Evolutionary conservation across 2,888 invertebrate genomes (phyloP), one percentile per base, ranked within the genome.

Genomic region (Pilophorus perplexus): DNA sequence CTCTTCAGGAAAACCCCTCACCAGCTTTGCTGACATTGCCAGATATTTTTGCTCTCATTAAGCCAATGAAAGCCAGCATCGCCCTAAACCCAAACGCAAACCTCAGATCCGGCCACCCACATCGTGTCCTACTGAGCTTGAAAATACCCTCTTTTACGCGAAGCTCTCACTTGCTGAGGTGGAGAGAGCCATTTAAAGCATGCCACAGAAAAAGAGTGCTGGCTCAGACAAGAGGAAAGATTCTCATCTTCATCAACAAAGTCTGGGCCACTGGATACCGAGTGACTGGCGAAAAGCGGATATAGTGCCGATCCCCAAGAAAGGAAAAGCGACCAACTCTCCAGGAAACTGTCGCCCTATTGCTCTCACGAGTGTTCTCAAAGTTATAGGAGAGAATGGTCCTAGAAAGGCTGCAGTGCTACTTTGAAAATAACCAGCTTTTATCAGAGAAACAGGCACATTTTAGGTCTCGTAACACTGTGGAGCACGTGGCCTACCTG

Each of bases 381-480:
- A 48, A 48, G 48, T 12, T 48, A 12, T 48, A 6, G 18, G 48
- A 48, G 48, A 48, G 48, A 6, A 48, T 48, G 48, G 48, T 48
- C 3, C 48, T 48, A 4, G 12, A 48, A 3, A 3, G 48, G 48
- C 48, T 48, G 48, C 3, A 48, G 5, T 3, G 3, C 3, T 48
- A 6, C 48, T 12, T 48, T 16, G 48, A 48, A 16, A 12, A 48
- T 6, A 3, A 12, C 5, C 5, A 12, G 12, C 18, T 48, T 3
- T 12, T 48, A 48, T 48, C 48, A 3, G 5, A 48, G 5, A 12
- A 3, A 12, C 48, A 48, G 48, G 48, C 18, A 48, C 18, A 4
- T 6, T 48, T 48, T 22, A 3, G 48, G 12, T 6, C 5, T 3
- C 48, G 48, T 12, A 48, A 12, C 12, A 48, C 48, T 12, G 12